Evolutionary conservation across 2,888 invertebrate species (phyloP), one percentile per base, ranked within the genome.

Genomic region (Pheosia tremula): DNA sequence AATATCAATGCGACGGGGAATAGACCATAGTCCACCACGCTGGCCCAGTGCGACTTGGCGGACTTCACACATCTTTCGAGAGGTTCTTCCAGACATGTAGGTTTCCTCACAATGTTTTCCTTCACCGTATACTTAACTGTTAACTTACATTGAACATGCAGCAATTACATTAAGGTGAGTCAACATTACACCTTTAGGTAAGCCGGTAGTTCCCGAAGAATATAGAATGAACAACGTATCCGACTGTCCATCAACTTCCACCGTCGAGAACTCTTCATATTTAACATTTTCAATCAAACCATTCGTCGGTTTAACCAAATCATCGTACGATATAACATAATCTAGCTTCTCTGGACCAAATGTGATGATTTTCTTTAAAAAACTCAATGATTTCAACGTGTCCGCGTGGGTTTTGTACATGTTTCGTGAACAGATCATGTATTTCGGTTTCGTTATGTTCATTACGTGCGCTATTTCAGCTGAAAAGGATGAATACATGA

Each of bases 141-240:
- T 43, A 24, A 88, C 90, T 81, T 77, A 89, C 89, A 82, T 10
- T 47, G 59, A 64, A 71, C 82, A 75, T 0, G 75, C 67, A 53
- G 77, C 59, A 0, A 91, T 61, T 0, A 85, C 69, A 70, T 88
- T 91, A 0, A 82, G 60, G 69, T 92, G 91, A 0, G 90, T 84
- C 36, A 85, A 41, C 84, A 89, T 83, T 0, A 91, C 92, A 3
- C 91, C 92, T 68, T 92, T 92, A 0, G 91, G 87, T 57, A 91
- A 8, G 0, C 92, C 91, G 0, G 91, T 91, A 0, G 92, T 92
- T 0, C 92, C 92, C 3, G 91, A 92, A 0, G 92, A 92, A 62
- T 90, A 91, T 39, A 91, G 55, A 13, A 92, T 79, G 9, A 88
- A 75, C 8, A 82, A 49, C 0, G 83, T 75, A 39, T 91, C 91